These are phyloP conservation scores for human (Homo sapiens) DNA, from an alignment of 2,113 vertebrate genomes.

Conservation along the genomic window DNA sequence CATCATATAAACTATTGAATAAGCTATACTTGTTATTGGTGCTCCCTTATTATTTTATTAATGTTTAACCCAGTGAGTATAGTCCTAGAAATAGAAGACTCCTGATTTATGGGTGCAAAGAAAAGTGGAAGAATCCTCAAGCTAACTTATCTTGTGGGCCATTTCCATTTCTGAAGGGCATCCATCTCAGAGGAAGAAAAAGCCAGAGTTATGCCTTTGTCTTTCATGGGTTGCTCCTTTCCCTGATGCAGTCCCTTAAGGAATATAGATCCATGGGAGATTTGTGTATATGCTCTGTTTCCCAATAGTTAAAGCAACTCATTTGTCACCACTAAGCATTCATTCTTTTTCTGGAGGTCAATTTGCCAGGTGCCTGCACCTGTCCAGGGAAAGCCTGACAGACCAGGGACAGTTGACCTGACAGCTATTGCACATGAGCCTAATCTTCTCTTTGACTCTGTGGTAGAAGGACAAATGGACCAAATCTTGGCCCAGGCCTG, in stretches of 20 bases:
- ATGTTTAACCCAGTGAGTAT: background rate
- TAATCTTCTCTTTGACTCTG: background rate
- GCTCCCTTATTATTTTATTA: background rate
- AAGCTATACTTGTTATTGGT: background rate
- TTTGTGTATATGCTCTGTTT: constrained; percentile 43
- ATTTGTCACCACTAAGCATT: constrained; percentile 11
- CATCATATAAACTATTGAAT: background rate
- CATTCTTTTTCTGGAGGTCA: constrained; percentile 48
- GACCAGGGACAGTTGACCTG: background rate
- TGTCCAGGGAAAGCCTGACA: background rate
- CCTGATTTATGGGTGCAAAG: background rate
- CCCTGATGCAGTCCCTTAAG: constrained; percentile 38
- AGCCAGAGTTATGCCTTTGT: background rate
- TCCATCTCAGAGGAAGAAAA: background rate
- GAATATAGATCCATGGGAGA: constrained; percentile 35
- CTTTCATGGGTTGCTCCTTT: background rate
- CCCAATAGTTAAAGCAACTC: constrained; percentile 43
- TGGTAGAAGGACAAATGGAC: background rate
- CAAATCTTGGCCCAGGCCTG: background rate
- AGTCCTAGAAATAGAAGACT: background rate
- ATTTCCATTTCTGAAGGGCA: constrained; percentile 20
- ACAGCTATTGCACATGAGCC: background rate
- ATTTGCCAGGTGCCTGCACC: background rate
- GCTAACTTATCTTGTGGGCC: background rate
- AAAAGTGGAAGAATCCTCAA: background rate